Conservation (phyloP, 2,797 vertebrate genomes). For the Lacerta bilineata region DNA sequence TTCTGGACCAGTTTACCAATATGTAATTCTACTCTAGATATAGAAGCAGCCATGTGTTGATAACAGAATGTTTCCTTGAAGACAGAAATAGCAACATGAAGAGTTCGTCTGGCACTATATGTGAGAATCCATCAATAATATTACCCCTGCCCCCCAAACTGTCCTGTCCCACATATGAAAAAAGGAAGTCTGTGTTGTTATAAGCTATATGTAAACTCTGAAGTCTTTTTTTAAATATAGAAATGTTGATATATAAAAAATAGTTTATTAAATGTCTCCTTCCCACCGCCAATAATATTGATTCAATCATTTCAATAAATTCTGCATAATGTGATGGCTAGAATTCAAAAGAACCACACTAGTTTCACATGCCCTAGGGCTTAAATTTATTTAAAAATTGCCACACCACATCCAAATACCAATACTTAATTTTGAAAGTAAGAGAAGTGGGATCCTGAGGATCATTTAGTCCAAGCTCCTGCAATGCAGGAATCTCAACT, state of each 20-base stretch:
- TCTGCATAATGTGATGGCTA: neutral
- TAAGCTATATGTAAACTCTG: neutral
- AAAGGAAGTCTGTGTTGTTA: neutral
- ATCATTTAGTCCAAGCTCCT: no score
- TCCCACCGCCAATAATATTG: neutral
- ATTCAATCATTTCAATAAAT: neutral
- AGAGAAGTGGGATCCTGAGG: no score
- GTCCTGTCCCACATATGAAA: neutral
- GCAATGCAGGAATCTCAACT: no score
- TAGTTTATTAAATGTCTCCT: neutral
- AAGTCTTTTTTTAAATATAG: neutral
- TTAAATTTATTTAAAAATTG: neutral
- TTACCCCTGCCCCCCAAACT: neutral
- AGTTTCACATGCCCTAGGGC: neutral
- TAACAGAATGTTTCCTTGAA: conserved; percentile 61
- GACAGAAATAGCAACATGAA: conserved; percentile 79
- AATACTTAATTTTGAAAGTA: neutral
- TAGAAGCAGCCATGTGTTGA: conserved; percentile 76
- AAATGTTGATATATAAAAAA: neutral
- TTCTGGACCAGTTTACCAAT: conserved; percentile 77
- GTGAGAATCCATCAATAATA: conserved; percentile 10
- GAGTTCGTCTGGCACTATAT: conserved; percentile 28
- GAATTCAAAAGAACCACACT: neutral
- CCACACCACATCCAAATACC: no score
- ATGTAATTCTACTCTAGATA: conserved; percentile 87